phyloP scores from a whole-genome alignment of 2,797 vertebrate genomes.

The Rachycentron canadum region DNA sequence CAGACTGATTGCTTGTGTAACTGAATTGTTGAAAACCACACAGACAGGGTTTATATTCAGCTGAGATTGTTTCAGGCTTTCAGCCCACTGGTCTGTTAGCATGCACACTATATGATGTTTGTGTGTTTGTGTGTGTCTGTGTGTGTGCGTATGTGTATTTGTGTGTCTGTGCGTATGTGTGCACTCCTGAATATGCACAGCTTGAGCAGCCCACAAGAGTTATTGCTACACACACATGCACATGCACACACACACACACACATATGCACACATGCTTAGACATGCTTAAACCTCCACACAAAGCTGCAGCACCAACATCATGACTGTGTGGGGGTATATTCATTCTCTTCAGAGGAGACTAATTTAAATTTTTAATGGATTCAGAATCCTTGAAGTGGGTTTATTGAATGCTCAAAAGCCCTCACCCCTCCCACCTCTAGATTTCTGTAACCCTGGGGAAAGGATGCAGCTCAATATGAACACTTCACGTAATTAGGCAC shows the following conservation, averaged over 20 bases:
- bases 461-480: slow-evolving; percentile 52
- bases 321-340: slow-evolving; percentile 58
- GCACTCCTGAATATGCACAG: slow-evolving; percentile 27
- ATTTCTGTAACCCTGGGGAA: slow-evolving; percentile 50
- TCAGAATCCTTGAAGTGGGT: slow-evolving; percentile 68
- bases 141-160: too few species aligned
- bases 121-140: too few species aligned
- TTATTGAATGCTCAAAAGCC: slow-evolving; percentile 49
- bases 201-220: slow-evolving; percentile 42
- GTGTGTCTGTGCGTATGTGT: too few species aligned
- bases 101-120: slow-evolving; percentile 26
- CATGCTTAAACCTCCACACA: slow-evolving; percentile 31
- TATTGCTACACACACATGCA: slow-evolving; percentile 40
- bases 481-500: slow-evolving; percentile 72
- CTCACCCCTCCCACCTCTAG: slow-evolving; percentile 32
- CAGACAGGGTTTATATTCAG: slow-evolving; percentile 57
- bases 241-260: background rate
- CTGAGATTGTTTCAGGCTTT: slow-evolving; percentile 48
- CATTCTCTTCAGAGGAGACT: slow-evolving; percentile 69
- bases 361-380: slow-evolving; percentile 79
- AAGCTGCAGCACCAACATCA: slow-evolving; percentile 44
- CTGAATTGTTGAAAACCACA: slow-evolving; percentile 52
- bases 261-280: background rate
- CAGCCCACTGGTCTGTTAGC: slow-evolving; percentile 54
- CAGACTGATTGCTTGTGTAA: slow-evolving; percentile 53